Evolutionary conservation across 2,797 vertebrate species (phyloP), one percentile per base, ranked within the genome.

Genomic region (Megaceryle alcyon): DNA sequence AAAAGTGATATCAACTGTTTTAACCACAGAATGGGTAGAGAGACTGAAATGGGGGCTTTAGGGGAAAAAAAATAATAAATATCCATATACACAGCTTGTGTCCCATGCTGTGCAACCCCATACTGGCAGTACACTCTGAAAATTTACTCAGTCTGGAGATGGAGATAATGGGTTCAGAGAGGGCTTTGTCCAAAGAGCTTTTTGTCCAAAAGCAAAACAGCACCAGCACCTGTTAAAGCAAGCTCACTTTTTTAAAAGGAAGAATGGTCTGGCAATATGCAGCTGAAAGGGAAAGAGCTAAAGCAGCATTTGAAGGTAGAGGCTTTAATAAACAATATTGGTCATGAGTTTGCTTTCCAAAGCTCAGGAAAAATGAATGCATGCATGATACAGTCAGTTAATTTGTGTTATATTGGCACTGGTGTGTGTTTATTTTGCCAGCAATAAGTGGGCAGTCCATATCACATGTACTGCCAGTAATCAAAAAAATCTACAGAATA

Each of bases 361-460:
- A 83, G 14, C 31, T 69, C 61, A 65, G 56, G 41, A 44, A 93
- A 91, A 89, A 71, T n/a, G 4, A 77, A 43, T 6, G 29, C 37
- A 28, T 82, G 78, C 29, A 72, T 44, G 56, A 69, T 59, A 59
- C 10, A 79, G 60, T 12, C 56, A 89, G 48, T 81, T 83, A 33
- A 86, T 70, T 37, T 68, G 43, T 22, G 56, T 73, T 77, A 37
- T 61, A 44, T 72, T 96, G 92, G 76, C 72, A 72, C 20, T 3
- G 3, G 13, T 18, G 31, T 72, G n/a, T 13, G 87, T 59, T 63
- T 23, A 54, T 37, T 54, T 83, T 86, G 65, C 86, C 92, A 91
- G 72, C 61, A 94, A 31, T 75, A 80, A 93, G 53, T 46, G 37
- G 54, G 77, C 17, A 76, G 57, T 53, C 29, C 57, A 61, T 81